Evolutionary conservation across 2,888 invertebrate species (phyloP).

Genomic region (Petrolisthes manimaculis): DNA sequence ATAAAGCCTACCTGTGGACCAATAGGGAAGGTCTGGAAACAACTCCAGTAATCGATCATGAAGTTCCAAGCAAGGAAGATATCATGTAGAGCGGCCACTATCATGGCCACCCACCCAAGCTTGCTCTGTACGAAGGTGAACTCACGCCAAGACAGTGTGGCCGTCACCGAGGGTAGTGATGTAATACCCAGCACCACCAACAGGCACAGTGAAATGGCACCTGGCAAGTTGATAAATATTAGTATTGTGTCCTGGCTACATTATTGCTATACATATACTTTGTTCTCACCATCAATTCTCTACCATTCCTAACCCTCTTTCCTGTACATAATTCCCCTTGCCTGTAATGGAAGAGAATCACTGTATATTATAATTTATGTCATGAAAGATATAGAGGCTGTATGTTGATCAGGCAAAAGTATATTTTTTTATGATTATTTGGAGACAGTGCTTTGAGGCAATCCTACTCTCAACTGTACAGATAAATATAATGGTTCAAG

Average conservation of each 20-base stretch:
- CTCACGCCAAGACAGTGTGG: conserved; percentile 65
- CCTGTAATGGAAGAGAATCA: too few species aligned
- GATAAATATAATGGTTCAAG: too few species aligned
- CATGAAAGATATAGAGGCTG: too few species aligned
- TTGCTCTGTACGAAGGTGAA: conserved; percentile 66
- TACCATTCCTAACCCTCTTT: too few species aligned
- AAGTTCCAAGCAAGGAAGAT: conserved; percentile 65
- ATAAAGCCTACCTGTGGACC: conserved; percentile 63
- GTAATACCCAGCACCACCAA: conserved; percentile 65
- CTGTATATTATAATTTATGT: too few species aligned
- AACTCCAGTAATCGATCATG: conserved; percentile 65
- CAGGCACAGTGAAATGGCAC: conserved; percentile 61
- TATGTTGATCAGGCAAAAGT: too few species aligned
- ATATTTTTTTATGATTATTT: too few species aligned
- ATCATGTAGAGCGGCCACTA: conserved; percentile 60
- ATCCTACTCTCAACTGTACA: not conserved
- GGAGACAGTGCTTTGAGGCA: too few species aligned
- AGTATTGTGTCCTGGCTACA: too few species aligned
- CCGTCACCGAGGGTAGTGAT: conserved; percentile 66
- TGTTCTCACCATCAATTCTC: too few species aligned
- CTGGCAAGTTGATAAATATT: conserved; percentile 24
- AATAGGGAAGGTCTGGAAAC: conserved; percentile 63
- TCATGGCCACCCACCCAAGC: conserved; percentile 65
- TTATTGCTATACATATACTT: too few species aligned
- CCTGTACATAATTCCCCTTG: too few species aligned